Evolutionary conservation across 2,888 invertebrate species (phyloP).

Genomic region (Cephus pygmeus): DNA sequence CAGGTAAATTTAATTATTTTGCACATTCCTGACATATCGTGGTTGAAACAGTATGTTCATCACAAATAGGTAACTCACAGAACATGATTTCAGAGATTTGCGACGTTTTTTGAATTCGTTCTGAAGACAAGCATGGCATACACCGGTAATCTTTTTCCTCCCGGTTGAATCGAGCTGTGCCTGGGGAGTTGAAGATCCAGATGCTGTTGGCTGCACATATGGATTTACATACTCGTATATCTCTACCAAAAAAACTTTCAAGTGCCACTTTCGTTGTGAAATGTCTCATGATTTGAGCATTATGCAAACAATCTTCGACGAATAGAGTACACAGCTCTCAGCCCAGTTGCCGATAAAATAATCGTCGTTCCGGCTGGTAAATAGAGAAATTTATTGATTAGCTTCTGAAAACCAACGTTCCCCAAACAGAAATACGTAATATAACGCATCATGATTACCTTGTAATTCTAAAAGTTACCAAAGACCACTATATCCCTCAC

Average conservation of each 20-base stretch:
- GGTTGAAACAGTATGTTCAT: slow-evolving; percentile 22
- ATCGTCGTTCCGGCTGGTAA: no score
- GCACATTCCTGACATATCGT: slow-evolving; percentile 23
- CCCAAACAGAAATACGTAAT: no score
- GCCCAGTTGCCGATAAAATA: no score
- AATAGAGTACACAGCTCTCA: no score
- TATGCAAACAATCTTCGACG: slow-evolving; percentile 26
- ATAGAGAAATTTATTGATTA: no score
- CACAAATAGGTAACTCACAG: background rate
- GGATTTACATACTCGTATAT: slow-evolving; percentile 15
- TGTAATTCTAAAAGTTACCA: no score
- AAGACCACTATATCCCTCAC: no score
- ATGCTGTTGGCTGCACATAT: slow-evolving; percentile 24
- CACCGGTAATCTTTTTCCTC: slow-evolving; percentile 25
- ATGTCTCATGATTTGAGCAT: slow-evolving; percentile 23
- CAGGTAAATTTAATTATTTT: slow-evolving; percentile 19
- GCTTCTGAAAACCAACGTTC: no score
- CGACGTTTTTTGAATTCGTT: slow-evolving; percentile 25
- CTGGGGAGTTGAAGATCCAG: slow-evolving; percentile 21
- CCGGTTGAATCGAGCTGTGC: slow-evolving; percentile 27
- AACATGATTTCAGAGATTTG: slow-evolving; percentile 23
- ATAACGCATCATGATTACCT: no score
- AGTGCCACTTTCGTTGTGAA: slow-evolving; percentile 25
- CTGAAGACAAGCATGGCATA: slow-evolving; percentile 24
- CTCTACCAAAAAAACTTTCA: slow-evolving; percentile 24